Percentiles rank a stretch among this genome's conserved stretches.
These are phyloP conservation scores for Drosophila setosimentum DNA, from an alignment of 2,888 invertebrate genomes.

Conservation along the genomic window DNA sequence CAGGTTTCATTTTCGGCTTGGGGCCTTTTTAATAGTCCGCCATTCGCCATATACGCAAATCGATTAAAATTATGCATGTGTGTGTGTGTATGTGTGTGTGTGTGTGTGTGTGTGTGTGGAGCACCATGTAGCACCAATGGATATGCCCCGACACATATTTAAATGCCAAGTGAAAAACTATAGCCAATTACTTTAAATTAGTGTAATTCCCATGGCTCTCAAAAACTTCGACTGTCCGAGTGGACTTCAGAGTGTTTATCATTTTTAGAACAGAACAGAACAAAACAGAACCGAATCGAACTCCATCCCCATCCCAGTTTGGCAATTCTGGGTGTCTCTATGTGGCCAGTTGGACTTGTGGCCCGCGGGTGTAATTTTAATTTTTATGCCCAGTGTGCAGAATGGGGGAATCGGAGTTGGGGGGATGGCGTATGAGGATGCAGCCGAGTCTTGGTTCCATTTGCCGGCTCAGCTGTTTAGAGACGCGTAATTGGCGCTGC, in stretches of 20 bases:
- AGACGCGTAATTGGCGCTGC: constrained; percentile 69
- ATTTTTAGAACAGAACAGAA: constrained; percentile 45
- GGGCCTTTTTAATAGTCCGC: constrained; percentile 75
- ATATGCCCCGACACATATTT: constrained; percentile 70
- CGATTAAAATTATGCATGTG: constrained; percentile 83
- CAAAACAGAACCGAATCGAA: constrained; percentile 5
- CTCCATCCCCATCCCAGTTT: constrained; percentile 1
- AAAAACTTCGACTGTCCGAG: constrained; percentile 29
- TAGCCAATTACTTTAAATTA: constrained; percentile 85
- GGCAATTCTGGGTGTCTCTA: constrained; percentile 21
- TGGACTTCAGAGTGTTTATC: constrained; percentile 49
- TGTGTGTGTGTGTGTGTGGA: constrained; percentile 2
- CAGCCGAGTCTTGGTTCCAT: constrained; percentile 8
- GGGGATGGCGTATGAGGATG: not conserved
- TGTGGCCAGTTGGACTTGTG: constrained; percentile 26
- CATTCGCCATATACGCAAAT: constrained; percentile 83
- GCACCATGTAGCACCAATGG: constrained; percentile 42
- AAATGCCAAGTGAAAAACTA: constrained; percentile 83
- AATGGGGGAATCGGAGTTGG: not conserved
- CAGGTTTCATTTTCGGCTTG: constrained; percentile 78
- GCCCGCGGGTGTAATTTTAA: constrained; percentile 83
- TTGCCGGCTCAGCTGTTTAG: constrained; percentile 68
- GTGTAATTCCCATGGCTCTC: constrained; percentile 83
- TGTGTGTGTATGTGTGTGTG: constrained; percentile 1
- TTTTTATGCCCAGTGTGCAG: constrained; percentile 70